Evolutionary conservation across 2,888 invertebrate species (phyloP).

Genomic region (Periphyllus acericola): DNA sequence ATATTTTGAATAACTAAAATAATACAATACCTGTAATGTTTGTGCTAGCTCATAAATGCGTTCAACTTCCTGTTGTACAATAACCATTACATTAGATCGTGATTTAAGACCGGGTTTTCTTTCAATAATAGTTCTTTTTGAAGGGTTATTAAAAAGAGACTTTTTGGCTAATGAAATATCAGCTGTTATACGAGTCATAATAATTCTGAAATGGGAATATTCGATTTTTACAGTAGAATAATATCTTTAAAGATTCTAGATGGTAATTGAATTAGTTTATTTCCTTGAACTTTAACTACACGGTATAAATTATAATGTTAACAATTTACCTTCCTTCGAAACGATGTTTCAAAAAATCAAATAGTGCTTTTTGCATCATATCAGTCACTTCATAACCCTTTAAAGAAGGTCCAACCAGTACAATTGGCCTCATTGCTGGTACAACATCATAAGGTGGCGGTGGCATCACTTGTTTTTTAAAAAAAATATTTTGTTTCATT

Average conservation of each 20-base stretch:
- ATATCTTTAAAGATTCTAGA: background rate
- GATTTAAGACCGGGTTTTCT: conserved; percentile 77
- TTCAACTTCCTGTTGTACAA: conserved; percentile 97
- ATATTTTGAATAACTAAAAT: background rate
- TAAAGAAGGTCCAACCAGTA: conserved; percentile 97
- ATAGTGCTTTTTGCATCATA: conserved; percentile 99
- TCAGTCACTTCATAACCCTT: conserved; percentile 99
- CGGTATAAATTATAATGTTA: background rate
- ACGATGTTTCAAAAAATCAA: conserved; percentile 98
- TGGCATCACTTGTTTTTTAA: conserved; percentile 94
- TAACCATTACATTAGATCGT: conserved; percentile 83
- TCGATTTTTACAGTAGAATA: background rate
- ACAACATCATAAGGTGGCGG: conserved; percentile 99
- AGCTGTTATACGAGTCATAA: conserved; percentile 99
- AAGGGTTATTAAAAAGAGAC: conserved; percentile 96
- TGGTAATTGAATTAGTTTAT: background rate
- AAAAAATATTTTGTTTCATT: conserved; percentile 97
- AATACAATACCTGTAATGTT: conserved; percentile 76
- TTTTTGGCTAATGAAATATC: conserved; percentile 98
- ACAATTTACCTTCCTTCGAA: conserved; percentile 90
- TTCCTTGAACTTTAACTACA: too few relatives aligned
- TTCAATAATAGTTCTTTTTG: conserved; percentile 97
- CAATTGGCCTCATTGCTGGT: conserved; percentile 99
- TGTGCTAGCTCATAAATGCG: conserved; percentile 98
- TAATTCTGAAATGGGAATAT: conserved; percentile 77